Conservation (phyloP, 2,888 invertebrate genomes). For the Drosophila siamana region DNA sequence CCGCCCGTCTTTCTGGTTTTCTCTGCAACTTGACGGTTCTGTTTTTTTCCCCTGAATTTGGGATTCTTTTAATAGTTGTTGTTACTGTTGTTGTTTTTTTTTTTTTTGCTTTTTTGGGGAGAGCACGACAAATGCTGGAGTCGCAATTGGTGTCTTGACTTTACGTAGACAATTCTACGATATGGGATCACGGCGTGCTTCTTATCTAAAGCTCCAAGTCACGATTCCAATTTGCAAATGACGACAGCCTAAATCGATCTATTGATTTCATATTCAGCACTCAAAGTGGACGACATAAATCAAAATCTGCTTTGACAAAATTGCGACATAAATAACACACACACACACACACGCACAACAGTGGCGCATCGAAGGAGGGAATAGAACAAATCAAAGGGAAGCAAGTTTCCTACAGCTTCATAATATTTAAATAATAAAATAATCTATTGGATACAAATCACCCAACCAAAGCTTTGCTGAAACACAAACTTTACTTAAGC, state of each 20-base stretch:
- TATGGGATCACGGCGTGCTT: slow-evolving; percentile 15
- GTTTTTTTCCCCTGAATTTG: slow-evolving; percentile 1
- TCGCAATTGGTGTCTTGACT: slow-evolving; percentile 46
- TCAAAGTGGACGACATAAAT: slow-evolving; percentile 77
- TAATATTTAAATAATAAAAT: too few relatives aligned
- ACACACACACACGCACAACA: slow-evolving; percentile 23
- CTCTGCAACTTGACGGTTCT: not conserved
- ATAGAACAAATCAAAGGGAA: not conserved
- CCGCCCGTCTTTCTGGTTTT: slow-evolving; percentile 26
- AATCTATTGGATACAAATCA: too few relatives aligned
- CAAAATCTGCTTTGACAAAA: slow-evolving; percentile 63
- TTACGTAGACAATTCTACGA: slow-evolving; percentile 7
- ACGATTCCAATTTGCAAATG: slow-evolving; percentile 81
- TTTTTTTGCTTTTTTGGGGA: not conserved
- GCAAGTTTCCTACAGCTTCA: too few relatives aligned
- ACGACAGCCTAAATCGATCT: slow-evolving; percentile 70
- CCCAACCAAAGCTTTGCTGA: too few relatives aligned
- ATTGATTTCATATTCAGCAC: slow-evolving; percentile 80
- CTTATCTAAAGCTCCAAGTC: slow-evolving; percentile 81
- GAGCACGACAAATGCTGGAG: slow-evolving; percentile 26
- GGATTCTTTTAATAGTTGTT: not conserved
- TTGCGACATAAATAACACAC: slow-evolving; percentile 65
- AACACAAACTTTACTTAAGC: too few relatives aligned
- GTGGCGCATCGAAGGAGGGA: not conserved
- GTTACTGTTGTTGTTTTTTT: not conserved